Conservation (phyloP, 2,113 vertebrate genomes). For the Hyaena hyaena region DNA sequence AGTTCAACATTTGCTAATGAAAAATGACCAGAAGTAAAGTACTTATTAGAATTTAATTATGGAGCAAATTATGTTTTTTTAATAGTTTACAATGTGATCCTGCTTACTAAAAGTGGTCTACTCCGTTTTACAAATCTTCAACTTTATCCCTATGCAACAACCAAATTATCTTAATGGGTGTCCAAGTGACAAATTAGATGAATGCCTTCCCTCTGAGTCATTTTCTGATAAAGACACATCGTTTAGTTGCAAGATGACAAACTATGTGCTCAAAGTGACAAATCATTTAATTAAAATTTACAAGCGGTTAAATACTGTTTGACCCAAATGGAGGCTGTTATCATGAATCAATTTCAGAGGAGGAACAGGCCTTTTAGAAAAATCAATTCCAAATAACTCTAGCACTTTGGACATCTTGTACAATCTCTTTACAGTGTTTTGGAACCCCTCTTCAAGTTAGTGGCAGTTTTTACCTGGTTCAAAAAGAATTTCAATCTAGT, state of each 20-base stretch:
- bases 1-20: slow-evolving; percentile 70
- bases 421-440: neutral
- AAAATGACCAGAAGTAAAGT: slow-evolving; percentile 78
- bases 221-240: slow-evolving; percentile 83
- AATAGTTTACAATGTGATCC: slow-evolving; percentile 58
- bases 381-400: slow-evolving; percentile 71
- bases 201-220: slow-evolving; percentile 81
- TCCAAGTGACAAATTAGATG: slow-evolving; percentile 75
- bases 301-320: slow-evolving; percentile 84
- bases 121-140: slow-evolving; percentile 71
- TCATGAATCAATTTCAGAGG: slow-evolving; percentile 82
- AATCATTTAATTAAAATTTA: slow-evolving; percentile 86
- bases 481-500: slow-evolving; percentile 79
- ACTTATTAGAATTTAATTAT: slow-evolving; percentile 83
- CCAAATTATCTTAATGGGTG: slow-evolving; percentile 81
- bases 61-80: slow-evolving; percentile 68
- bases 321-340: slow-evolving; percentile 82
- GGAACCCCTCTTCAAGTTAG: slow-evolving; percentile 34
- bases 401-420: neutral
- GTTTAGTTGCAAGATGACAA: slow-evolving; percentile 81
- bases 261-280: slow-evolving; percentile 85
- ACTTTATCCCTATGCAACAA: slow-evolving; percentile 69
- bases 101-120: slow-evolving; percentile 53
- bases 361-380: slow-evolving; percentile 66
- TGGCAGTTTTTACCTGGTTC: neutral